A percentile compares a stretch with the other conserved stretches of the same genome.
Evolutionary conservation across 2,888 invertebrate genomes (phyloP).

Genomic region (Panopea generosa): DNA sequence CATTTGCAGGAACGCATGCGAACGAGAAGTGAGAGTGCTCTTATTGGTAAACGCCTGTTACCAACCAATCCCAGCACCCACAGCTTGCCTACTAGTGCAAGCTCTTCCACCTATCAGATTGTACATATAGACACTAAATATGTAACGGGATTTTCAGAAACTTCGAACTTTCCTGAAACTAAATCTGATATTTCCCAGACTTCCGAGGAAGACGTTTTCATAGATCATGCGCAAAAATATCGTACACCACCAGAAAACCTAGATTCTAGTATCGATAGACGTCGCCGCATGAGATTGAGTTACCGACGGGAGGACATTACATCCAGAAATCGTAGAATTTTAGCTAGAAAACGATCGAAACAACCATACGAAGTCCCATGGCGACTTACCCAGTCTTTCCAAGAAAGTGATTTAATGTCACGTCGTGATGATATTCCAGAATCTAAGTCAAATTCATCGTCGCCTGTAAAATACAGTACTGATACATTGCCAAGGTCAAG

Average conservation of each 20-base stretch:
- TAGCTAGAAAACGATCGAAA: constrained; percentile 52
- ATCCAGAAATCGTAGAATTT: constrained; percentile 61
- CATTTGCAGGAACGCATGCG: constrained; percentile 66
- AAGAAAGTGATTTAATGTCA: constrained; percentile 66
- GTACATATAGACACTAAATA: constrained; percentile 76
- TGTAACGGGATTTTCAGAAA: constrained; percentile 72
- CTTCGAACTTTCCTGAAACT: constrained; percentile 28
- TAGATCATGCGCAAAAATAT: constrained; percentile 52
- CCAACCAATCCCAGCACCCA: constrained; percentile 16
- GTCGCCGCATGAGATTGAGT: constrained; percentile 50
- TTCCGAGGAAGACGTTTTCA: constrained; percentile 34
- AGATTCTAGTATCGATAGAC: constrained; percentile 55
- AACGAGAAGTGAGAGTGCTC: constrained; percentile 67
- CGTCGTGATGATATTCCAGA: constrained; percentile 53
- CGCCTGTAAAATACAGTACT: constrained; percentile 64
- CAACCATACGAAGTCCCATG: constrained; percentile 82
- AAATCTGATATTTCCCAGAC: constrained; percentile 13
- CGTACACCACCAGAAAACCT: constrained; percentile 54
- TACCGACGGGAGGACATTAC: constrained; percentile 40
- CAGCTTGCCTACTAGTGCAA: constrained; percentile 33
- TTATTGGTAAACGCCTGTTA: constrained; percentile 30
- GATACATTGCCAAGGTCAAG: constrained; percentile 75
- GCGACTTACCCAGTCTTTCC: constrained; percentile 73
- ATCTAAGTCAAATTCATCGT: constrained; percentile 77
- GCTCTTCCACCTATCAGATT: constrained; percentile 68